Base-by-base conservation (phyloP, 1,140 invertebrate species). In the Drosophila littoralis region DNA sequence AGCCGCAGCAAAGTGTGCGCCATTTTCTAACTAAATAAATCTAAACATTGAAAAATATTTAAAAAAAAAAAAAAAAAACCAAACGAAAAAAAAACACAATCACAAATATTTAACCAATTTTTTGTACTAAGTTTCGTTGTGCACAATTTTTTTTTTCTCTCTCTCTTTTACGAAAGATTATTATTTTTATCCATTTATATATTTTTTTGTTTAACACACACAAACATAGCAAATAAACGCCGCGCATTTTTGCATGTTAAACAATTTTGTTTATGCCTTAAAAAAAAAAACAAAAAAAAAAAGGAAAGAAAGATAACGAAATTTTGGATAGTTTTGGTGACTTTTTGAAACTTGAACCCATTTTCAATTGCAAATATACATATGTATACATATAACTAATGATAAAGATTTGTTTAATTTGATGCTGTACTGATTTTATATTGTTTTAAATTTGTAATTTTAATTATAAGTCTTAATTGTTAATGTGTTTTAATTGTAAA, bases 401-500 rank as follows among this genome's bases (percentile, higher is more conserved):
- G 81, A 68, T 82, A 86, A 85, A 54, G 22, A 67, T 77, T 88
- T 86, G 83, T 86, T 86, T 86, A 88, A 88, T 88, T 83, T 78
- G 83, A 86, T 88, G 75, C 67, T 86, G 83, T 86, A 86, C 83
- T 86, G 83, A 86, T 86, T 86, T 86, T 88, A 82, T 88, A 83
- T 90, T 90, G 77, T 86, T 82, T 86, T 83, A 80, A 85, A 91
- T 88, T 91, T 81, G 69, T 86, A 90, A 90, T 77, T 78, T 77
- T 81, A 79, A 75, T 83, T 89, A 51, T 86, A 86, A 86, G 83
- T 75, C 79, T 88, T 86, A 79, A 88, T 86, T 86, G 83, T 86
- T 86, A 86, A 86, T 86, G 84, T 86, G 79, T 86, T 83, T 88
- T 85, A 77, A 86, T 89, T 86, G 83, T 86, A 86, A 86, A 86